These are phyloP conservation scores for Ceyx margarethae DNA, from an alignment of 2,113 vertebrate species.

Conservation along the genomic window DNA sequence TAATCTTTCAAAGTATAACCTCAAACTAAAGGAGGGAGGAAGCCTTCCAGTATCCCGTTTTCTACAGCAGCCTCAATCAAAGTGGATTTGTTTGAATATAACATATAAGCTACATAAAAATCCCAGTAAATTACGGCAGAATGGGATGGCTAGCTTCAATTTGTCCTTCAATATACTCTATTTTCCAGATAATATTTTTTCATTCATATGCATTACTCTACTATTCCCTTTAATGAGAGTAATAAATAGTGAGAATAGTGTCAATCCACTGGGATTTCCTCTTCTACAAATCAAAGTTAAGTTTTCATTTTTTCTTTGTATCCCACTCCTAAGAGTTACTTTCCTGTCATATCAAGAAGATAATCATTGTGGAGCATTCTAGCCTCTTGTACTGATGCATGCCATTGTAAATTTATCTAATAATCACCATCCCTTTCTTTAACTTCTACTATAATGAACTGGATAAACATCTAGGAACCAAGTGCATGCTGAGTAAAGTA, in stretches of 20 bases:
- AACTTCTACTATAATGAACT: neutral
- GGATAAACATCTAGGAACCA: conserved; percentile 6
- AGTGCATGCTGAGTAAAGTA: neutral
- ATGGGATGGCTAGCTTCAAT: neutral
- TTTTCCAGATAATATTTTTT: neutral
- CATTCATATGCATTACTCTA: neutral
- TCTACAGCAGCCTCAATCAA: neutral
- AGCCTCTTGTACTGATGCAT: neutral
- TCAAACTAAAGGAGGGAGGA: neutral
- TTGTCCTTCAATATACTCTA: neutral
- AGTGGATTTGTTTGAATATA: neutral
- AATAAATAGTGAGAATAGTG: neutral
- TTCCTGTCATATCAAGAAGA: neutral
- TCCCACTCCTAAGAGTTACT: neutral
- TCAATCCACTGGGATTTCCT: neutral
- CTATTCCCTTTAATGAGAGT: neutral
- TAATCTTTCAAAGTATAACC: neutral
- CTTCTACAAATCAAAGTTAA: neutral
- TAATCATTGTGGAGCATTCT: neutral
- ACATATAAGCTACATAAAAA: neutral
- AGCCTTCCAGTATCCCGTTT: neutral
- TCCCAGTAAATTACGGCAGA: neutral
- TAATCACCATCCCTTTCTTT: neutral
- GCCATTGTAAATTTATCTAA: neutral
- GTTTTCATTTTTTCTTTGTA: neutral